Conservation (phyloP, 2,888 invertebrate genomes). For the Unio pictorum region DNA sequence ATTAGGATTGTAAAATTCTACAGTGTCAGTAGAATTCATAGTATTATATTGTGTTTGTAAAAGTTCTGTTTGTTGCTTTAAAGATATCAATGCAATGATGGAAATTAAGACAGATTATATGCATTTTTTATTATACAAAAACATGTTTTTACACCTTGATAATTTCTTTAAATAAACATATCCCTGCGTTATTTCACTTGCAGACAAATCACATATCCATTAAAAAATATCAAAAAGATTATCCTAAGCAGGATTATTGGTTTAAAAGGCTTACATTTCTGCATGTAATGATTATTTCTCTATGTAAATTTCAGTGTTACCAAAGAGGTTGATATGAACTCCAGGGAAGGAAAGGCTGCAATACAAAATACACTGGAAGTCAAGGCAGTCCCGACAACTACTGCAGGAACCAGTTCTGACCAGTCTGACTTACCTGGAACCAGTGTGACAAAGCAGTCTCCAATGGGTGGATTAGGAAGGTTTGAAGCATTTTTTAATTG, state of each 20-base stretch:
- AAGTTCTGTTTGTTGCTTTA: no score
- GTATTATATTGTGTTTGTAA: no score
- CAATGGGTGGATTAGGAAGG: background rate
- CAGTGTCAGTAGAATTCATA: no score
- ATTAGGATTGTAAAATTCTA: no score
- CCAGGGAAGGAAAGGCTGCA: slow-evolving; percentile 74
- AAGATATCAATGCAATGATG: no score
- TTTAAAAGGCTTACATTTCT: background rate
- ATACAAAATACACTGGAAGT: slow-evolving; percentile 41
- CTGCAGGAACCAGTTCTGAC: background rate
- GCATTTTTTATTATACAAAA: no score
- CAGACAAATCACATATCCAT: no score
- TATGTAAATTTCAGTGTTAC: slow-evolving; percentile 72
- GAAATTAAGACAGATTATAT: no score
- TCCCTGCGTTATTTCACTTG: no score
- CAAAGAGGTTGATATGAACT: slow-evolving; percentile 77
- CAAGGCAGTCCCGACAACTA: slow-evolving; percentile 5
- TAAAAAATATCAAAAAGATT: background rate
- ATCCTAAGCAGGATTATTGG: background rate
- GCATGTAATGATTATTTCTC: background rate
- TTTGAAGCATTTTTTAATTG: background rate
- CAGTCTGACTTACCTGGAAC: background rate
- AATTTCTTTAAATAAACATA: no score
- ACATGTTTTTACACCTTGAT: no score
- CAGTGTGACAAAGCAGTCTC: background rate